phyloP scores from a whole-genome alignment of 1,140 invertebrate genomes.

The Bathynomus jamesi region DNA sequence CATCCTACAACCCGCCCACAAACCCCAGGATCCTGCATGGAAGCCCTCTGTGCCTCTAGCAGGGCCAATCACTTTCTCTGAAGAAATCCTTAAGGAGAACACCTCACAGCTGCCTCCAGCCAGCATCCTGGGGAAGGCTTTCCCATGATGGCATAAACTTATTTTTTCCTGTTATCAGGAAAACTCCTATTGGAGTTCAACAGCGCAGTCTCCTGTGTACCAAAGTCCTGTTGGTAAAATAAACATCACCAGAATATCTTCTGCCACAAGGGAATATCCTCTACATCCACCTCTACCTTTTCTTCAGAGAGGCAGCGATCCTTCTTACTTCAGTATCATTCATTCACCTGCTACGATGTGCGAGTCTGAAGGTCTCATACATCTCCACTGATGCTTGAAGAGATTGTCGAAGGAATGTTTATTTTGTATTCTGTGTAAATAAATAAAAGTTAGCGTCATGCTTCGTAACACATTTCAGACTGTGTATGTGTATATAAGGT shows the following conservation, averaged over 20 bases:
- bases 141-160: too few relatives aligned
- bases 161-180: background rate
- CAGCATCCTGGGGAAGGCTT: background rate
- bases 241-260: background rate
- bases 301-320: background rate
- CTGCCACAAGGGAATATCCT: background rate
- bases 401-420: too few relatives aligned
- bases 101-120: background rate
- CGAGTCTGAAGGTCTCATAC: too few relatives aligned
- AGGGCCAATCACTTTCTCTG: background rate
- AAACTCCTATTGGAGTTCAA: background rate
- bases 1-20: constrained; percentile 1
- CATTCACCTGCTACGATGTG: too few relatives aligned
- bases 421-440: too few relatives aligned
- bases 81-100: background rate
- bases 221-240: constrained; percentile 1
- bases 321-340: background rate
- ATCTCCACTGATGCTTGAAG: too few relatives aligned
- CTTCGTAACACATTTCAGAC: too few relatives aligned
- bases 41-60: background rate
- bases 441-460: too few relatives aligned
- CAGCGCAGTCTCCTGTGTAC: background rate
- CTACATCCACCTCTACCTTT: background rate
- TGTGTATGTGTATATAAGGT: too few relatives aligned
- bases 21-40: background rate